These are phyloP conservation scores for Rhopalosiphum nymphaeae DNA, from an alignment of 2,888 invertebrate species.

Conservation along the genomic window DNA sequence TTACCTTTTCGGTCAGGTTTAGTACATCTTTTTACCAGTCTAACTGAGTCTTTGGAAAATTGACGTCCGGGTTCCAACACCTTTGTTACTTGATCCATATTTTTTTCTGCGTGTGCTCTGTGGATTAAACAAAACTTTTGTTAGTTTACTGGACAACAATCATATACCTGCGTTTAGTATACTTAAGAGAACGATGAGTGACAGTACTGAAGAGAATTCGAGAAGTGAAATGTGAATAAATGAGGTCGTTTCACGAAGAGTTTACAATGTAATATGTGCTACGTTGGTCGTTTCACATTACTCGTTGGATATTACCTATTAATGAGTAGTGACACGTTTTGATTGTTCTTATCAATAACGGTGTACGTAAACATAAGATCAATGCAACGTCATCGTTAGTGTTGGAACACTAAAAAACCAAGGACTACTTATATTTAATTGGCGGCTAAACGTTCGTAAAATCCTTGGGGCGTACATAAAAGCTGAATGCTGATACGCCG, in stretches of 20 bases:
- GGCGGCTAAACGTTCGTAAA: neutral
- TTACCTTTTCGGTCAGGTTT: slow-evolving; percentile 98
- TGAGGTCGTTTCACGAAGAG: neutral
- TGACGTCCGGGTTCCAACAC: slow-evolving; percentile 95
- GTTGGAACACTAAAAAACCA: slow-evolving; percentile 19
- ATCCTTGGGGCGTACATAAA: neutral
- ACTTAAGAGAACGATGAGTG: neutral
- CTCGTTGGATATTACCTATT: neutral
- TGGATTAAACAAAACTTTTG: neutral
- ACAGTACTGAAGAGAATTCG: neutral
- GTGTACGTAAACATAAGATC: slow-evolving; percentile 46
- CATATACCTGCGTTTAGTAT: too few species aligned
- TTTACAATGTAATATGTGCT: neutral
- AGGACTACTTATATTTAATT: neutral
- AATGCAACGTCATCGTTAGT: slow-evolving; percentile 47
- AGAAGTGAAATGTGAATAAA: neutral
- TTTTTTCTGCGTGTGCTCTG: slow-evolving; percentile 60
- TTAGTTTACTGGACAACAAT: neutral
- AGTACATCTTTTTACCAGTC: slow-evolving; percentile 98
- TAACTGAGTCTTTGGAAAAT: slow-evolving; percentile 97
- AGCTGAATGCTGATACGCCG: neutral
- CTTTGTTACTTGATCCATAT: slow-evolving; percentile 97
- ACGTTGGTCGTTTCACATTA: neutral
- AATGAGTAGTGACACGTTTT: slow-evolving; percentile 47
- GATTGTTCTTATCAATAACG: slow-evolving; percentile 55